Base-by-base conservation (phyloP, 2,888 invertebrate genomes). In the Drosophila nigricruria region DNA sequence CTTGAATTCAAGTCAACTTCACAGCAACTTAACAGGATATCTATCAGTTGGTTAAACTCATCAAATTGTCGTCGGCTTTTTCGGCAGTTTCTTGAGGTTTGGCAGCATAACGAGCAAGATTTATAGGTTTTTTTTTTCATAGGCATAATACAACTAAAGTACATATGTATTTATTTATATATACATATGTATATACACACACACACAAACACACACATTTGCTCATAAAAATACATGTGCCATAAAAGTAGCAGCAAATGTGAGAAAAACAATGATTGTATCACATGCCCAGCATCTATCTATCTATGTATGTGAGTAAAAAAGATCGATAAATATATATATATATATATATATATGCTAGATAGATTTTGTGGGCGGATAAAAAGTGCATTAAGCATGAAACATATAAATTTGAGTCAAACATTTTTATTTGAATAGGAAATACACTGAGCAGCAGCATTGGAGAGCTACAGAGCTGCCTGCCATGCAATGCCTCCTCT, bases 201-300 rank as follows among this genome's bases (percentile, higher is more conserved):
- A 16, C 9, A 40, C 49, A n/a, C 25, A 14, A n/a, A 23, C 49
- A 32, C 34, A 2, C 43, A 45, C 38, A 30, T 10, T 25, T 32
- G 58, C 50, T 58, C 45, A 66, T 72, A 72, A 72, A 71, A 72
- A 54, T 42, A 53, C 49, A 70, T 63, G 70, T 42, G 65, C 54
- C 63, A 63, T 71, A 70, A 70, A 70, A 71, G 47, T 70, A 18
- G 72, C 69, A 49, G 72, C 53, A 54, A 71, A 59, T 58, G 72
- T 54, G 73, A 73, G 67, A 71, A 72, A 72, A 71, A 72, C 71
- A 72, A 71, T 71, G 66, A 73, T 72, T 69, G 69, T 61, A 54
- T 70, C 69, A 47, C 16, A 34, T 27, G 38, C 57, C 38, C 14
- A 32, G 64, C 50, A 38, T n/a, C 34, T 20, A 20, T 42, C 38